These are phyloP conservation scores for Cerceris ruficornis DNA, from an alignment of 2,888 invertebrate genomes.

Conservation along the genomic window DNA sequence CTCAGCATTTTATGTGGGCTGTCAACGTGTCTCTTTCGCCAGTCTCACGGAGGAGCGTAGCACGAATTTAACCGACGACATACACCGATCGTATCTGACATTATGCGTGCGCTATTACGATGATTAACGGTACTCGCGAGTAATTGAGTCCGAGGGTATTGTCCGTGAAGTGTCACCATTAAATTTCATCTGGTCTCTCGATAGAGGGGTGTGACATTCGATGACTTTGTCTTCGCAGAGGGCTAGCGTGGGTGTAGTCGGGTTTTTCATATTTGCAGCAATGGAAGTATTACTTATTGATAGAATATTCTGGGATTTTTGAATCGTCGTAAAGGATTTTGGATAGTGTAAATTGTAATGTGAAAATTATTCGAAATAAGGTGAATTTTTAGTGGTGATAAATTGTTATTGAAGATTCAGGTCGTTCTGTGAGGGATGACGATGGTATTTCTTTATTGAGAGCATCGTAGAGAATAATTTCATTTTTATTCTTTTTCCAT, in stretches of 20 bases:
- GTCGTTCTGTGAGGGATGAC: no score
- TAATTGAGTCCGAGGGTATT: conserved; percentile 64
- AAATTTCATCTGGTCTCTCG: conserved; percentile 45
- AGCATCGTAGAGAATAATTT: not conserved
- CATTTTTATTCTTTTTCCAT: not conserved
- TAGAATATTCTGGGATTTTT: not conserved
- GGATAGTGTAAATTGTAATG: no score
- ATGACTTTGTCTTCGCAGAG: not conserved
- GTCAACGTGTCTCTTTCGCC: conserved; percentile 40
- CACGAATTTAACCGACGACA: conserved; percentile 51
- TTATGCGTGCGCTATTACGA: conserved; percentile 65
- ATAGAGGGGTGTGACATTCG: conserved; percentile 31
- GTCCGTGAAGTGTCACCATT: conserved; percentile 62
- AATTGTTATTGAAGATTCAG: not conserved
- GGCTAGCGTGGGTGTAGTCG: not conserved
- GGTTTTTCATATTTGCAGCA: not conserved
- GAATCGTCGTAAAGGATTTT: not conserved
- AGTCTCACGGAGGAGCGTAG: conserved; percentile 42
- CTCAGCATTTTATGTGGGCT: conserved; percentile 11
- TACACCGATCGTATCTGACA: conserved; percentile 62
- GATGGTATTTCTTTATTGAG: not conserved
- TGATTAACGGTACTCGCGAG: conserved; percentile 65
- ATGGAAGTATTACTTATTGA: not conserved
- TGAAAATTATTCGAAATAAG: not conserved
- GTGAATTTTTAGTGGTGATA: not conserved